Base-by-base conservation (phyloP, 92 coral and sea anemone species). In the Zoanthus gigantus region DNA sequence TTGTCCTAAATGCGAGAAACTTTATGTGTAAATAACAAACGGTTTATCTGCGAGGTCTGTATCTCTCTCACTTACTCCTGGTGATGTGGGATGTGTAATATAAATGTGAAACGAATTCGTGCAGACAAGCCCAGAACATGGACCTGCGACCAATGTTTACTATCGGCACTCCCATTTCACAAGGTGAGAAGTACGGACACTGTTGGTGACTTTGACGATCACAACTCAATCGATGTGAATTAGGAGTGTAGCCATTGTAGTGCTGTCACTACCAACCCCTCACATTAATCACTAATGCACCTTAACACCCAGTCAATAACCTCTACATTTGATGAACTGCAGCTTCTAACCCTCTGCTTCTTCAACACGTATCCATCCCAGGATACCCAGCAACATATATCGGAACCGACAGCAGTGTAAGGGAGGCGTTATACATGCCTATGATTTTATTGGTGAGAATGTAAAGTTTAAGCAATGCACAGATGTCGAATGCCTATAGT, bases 271-370 rank as follows among this genome's bases (percentile, higher is more conserved):
- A 65, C 67, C 37, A 83, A 68, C 63, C 60, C 78, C 42, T 45
- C 15, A 16, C 78, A 83, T 83, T 71, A 37, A 66, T 67, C 87
- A 45, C 34, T 83, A 58, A 71, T 83, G 79, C 79, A 83, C 60
- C 78, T 83, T 11, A 83, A 83, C 67, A 83, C 79, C 7, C 79
- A 83, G 74, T 71, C 18, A 50, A 72, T 83, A 71, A 71, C 88
- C 37, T 44, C 87, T 7, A 83, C 87, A 23, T 69, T 69, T 83
- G 48, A 71, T 71, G 88, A 72, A 47, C 71, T 84, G 68, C 46
- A 23, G 29, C 65, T 84, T 7, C 50, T 84, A 45, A 69, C 63
- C 29, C 87, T 34, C 77, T 83, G 60, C 72, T 66, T 3, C 71
- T 82, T 45, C 86, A 82, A 61, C 86, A 83, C 15, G 88, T 28